phyloP scores from a whole-genome alignment of 2,797 vertebrate genomes.

The Protonibea diacanthus region DNA sequence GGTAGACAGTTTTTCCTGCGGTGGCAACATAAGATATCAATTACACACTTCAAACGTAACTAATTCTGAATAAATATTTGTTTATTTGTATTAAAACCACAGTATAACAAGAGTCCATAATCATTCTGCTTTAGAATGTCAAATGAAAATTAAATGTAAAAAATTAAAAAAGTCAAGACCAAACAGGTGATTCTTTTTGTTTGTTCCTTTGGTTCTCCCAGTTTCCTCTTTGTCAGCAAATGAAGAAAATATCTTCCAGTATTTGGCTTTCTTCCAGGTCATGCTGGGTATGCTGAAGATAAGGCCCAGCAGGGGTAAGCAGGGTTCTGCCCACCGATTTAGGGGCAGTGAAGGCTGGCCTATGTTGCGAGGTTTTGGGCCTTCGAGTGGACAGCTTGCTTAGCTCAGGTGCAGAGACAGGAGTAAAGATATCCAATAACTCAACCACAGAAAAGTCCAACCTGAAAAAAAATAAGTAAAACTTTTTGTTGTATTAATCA shows the following conservation, averaged over 20 bases:
- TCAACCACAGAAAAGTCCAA: constrained; percentile 88
- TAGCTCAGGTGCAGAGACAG: constrained; percentile 67
- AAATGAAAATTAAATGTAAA: constrained; percentile 35
- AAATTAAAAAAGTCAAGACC: constrained; percentile 19
- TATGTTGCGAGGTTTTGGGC: constrained; percentile 14
- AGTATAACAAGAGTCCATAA: constrained; percentile 28
- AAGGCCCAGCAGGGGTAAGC: constrained; percentile 51
- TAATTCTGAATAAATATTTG: constrained; percentile 64
- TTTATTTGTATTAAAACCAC: constrained; percentile 74
- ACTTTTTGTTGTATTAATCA: constrained; percentile 15
- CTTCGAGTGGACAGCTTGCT: constrained; percentile 54
- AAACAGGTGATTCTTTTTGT: constrained; percentile 19
- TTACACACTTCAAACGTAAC: constrained; percentile 26
- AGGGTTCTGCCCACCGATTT: constrained; percentile 46
- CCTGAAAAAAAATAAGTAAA: constrained; percentile 76
- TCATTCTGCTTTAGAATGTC: constrained; percentile 42
- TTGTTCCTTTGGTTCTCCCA: background rate
- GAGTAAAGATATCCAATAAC: constrained; percentile 89
- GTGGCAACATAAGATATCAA: constrained; percentile 12
- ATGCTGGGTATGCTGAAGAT: constrained; percentile 69
- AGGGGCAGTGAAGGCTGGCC: constrained; percentile 10
- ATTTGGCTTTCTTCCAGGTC: constrained; percentile 93
- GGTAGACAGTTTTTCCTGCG: constrained; percentile 6
- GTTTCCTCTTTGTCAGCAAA: constrained; percentile 82
- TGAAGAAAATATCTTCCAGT: constrained; percentile 97